These are phyloP conservation scores for Anoplophora glabripennis DNA, from an alignment of 1,140 invertebrate genomes.

Conservation along the genomic window DNA sequence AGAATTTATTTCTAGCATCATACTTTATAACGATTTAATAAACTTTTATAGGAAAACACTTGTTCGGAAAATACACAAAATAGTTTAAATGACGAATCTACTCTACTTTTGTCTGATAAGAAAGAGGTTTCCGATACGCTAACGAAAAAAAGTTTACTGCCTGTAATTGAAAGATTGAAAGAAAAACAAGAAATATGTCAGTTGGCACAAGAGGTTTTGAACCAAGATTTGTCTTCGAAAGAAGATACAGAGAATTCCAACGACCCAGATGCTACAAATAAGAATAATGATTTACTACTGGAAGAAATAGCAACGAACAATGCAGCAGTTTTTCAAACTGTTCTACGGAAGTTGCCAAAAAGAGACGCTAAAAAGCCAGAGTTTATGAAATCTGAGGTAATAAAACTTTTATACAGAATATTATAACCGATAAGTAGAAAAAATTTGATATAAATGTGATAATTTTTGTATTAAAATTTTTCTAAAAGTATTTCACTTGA, in stretches of 20 bases:
- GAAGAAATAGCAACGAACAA: constrained; percentile 33
- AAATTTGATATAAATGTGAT: no score
- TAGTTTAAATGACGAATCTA: neutral
- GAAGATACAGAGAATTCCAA: constrained; percentile 22
- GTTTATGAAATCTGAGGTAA: constrained; percentile 37
- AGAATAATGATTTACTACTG: constrained; percentile 26
- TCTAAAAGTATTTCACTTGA: no score
- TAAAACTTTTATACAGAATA: neutral
- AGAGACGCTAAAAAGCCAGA: constrained; percentile 9
- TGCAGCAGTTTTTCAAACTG: constrained; percentile 37
- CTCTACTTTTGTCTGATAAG: no score
- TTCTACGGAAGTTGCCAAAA: constrained; percentile 8
- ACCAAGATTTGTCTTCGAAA: constrained; percentile 27
- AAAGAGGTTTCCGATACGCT: neutral
- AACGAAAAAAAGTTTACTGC: constrained; percentile 19
- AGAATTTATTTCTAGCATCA: neutral
- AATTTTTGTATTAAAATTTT: no score
- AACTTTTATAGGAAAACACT: neutral
- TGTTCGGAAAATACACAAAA: neutral
- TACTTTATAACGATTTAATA: neutral
- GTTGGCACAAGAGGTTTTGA: constrained; percentile 18
- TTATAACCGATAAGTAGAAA: no score
- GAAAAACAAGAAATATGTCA: constrained; percentile 20
- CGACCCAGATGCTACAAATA: neutral
- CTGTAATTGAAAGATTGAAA: constrained; percentile 34